Base-by-base conservation (phyloP, 2,113 vertebrate species). In the Entomyzon cyanotis region DNA sequence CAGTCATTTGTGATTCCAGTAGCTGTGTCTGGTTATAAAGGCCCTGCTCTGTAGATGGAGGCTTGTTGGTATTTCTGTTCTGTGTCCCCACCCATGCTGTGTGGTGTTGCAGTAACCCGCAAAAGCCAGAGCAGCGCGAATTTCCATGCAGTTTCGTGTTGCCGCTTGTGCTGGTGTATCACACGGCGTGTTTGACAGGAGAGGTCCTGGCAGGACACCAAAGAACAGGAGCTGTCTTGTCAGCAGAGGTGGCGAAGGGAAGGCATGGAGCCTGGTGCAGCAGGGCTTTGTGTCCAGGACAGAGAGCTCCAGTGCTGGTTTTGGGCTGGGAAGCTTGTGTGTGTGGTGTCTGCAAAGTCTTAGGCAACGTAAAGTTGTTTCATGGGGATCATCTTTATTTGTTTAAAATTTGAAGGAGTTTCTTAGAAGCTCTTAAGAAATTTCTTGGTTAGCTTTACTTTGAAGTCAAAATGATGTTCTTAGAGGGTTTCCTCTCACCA, bases 161-260 rank as follows among this genome's bases (percentile, higher is more conserved):
- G 88, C 86, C 44, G 11, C 71, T 91, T 92, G 80, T 39, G 50
- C 73, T 93, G 92, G 76, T 23, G 47, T 19, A 46, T 46, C 76
- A 23, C 60, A 7, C 1, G 3, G 52, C 21, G 0, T 44, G 6
- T 83, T 84, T 85, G 81, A 59, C 67, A 70, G 55, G 33, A 56
- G 46, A 49, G 44, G 47, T 75, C 30, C 67, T 96, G 96, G 91
- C 93, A 83, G 64, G 73, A 60, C 90, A 92, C 93, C 83, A 92
- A 28, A 67, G 75, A 52, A 10, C 93, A 94, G 64, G 79, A 95
- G 55, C 79, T 74, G 8, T 60, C 94, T 94, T 79, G 73, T 56
- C 70, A 64, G 68, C 79, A 81, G 62, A 50, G 41, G 17, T 30
- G 7, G 12, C 39, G 90, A 46, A 88, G 68, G 47, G 58, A 37